Base-by-base conservation (phyloP, 2,888 invertebrate genomes). In the Drosophila borborema region DNA sequence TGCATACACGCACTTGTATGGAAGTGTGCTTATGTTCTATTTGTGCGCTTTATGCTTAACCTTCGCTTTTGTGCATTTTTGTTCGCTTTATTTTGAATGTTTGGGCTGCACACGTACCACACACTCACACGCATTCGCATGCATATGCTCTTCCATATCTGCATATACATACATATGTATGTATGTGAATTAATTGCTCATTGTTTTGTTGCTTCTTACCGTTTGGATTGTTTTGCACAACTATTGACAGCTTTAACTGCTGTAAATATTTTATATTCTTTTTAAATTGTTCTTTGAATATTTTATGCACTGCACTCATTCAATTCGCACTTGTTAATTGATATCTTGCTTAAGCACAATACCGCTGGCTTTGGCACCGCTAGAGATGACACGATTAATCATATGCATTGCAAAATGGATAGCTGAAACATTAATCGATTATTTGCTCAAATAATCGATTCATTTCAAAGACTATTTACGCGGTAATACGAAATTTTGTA, bases 31-130 rank as follows among this genome's bases (percentile, higher is more conserved):
- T 54, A 40, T 70, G 63, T 74, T 79, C 69, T 77, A 64, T 72
- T 23, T 51, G 28, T 63, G 48, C 68, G 54, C 20, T 12, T 73
- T 63, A 51, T 66, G 55, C 36, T 61, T 59, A 80, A 72, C 76
- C 80, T 80, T 80, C 80, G 76, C 23, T 63, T 64, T 67, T 31
- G 38, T 73, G 64, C 78, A 64, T 73, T 68, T 41, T 28, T 54
- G 43, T 31, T 63, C 41, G 64, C 53, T 60, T 70, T 70, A 65
- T 74, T 74, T 75, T 75, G 59, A 76, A 65, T 65, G 62, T 78
- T 74, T 64, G 59, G 61, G 41, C n/a, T 72, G 56, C 72, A 65
- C 38, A 72, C 59, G 20, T 41, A 55, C 48, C 14, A 38, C 38
- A 7, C 48, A 63, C 62, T 34, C 40, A 41, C 49, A 40, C 58